These are phyloP conservation scores for Corythucha ciliata DNA, from an alignment of 2,888 invertebrate species.

Conservation along the genomic window DNA sequence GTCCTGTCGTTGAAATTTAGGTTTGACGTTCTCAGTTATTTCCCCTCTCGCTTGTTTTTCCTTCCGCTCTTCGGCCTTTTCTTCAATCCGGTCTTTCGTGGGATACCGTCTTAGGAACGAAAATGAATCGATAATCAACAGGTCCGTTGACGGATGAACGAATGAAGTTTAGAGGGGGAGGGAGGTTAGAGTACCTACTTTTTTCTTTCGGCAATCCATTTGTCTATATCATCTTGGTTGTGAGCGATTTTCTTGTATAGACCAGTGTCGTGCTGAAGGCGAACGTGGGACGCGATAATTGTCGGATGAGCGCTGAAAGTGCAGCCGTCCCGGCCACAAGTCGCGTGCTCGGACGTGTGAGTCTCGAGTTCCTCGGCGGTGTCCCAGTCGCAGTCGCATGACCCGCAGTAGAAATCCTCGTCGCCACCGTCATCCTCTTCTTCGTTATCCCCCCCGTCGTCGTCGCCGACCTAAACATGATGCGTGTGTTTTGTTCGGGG, in stretches of 20 bases:
- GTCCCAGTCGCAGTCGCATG: conserved; percentile 69
- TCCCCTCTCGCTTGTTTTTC: conserved; percentile 44
- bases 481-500: too few relatives aligned
- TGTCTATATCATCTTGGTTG: conserved; percentile 64
- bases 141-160: too few relatives aligned
- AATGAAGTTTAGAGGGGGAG: too few relatives aligned
- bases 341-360: conserved; percentile 65
- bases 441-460: too few relatives aligned
- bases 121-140: background rate
- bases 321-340: conserved; percentile 74
- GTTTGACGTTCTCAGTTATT: conserved; percentile 20
- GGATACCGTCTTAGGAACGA: conserved; percentile 54
- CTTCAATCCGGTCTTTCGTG: conserved; percentile 47
- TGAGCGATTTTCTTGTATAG: conserved; percentile 68
- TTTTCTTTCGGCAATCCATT: conserved; percentile 75
- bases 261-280: conserved; percentile 75
- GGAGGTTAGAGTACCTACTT: conserved; percentile 43
- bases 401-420: conserved; percentile 54
- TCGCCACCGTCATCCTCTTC: conserved; percentile 18
- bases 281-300: conserved; percentile 69
- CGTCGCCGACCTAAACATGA: too few relatives aligned
- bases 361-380: conserved; percentile 50
- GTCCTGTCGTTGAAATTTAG: conserved; percentile 31
- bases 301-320: conserved; percentile 67
- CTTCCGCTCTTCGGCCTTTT: conserved; percentile 37